Percentiles rank a stretch among this genome's conserved stretches.
Conservation (phyloP, 2,888 invertebrate species). For the Cantharis lateralis region DNA sequence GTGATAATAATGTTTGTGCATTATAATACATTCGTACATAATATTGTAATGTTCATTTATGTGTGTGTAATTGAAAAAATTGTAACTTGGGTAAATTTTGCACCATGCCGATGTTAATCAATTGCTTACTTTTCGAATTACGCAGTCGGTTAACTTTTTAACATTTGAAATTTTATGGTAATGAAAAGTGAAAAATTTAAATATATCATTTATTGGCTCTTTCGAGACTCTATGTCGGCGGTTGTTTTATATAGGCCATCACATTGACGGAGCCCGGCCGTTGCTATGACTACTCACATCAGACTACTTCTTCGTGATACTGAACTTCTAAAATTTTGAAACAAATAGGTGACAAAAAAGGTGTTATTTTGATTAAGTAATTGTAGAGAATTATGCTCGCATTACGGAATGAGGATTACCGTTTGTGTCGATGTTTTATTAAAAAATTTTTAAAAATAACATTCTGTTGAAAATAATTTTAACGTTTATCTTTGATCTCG, state of each 20-base stretch:
- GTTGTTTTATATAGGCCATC: constrained; percentile 30
- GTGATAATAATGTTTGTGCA: too few species aligned
- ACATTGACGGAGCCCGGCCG: constrained; percentile 30
- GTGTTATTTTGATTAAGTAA: not conserved
- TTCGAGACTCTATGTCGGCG: constrained; percentile 30
- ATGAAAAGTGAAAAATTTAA: constrained; percentile 5
- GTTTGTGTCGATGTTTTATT: not conserved
- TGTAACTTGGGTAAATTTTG: not conserved
- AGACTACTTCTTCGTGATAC: constrained; percentile 26
- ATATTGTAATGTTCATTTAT: too few species aligned
- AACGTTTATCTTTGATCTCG: not conserved
- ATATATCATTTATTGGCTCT: constrained; percentile 23
- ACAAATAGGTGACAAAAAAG: constrained; percentile 8
- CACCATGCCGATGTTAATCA: not conserved
- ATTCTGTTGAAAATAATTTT: not conserved
- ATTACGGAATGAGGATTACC: not conserved
- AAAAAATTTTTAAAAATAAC: not conserved
- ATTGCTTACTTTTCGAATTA: not conserved
- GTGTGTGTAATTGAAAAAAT: not conserved
- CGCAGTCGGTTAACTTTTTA: not conserved
- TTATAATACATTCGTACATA: too few species aligned
- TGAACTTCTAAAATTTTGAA: constrained; percentile 25
- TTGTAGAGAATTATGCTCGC: not conserved
- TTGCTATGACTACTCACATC: constrained; percentile 29
- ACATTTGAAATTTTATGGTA: not conserved